Percentiles rank a stretch among this genome's conserved stretches.
phyloP scores from a whole-genome alignment of 2,113 vertebrate genomes.

The Piaya cayana region DNA sequence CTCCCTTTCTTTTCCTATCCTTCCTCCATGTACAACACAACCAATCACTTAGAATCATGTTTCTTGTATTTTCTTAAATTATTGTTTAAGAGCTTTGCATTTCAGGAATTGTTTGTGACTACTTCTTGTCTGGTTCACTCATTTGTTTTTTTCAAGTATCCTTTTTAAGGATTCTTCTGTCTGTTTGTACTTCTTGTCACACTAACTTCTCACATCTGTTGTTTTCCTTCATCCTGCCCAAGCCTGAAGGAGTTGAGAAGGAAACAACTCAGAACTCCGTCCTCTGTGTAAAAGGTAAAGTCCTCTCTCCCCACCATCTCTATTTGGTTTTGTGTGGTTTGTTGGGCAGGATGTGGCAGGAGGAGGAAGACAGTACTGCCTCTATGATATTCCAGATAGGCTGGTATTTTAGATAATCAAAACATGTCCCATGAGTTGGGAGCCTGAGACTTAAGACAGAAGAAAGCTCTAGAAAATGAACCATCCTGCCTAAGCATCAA shows the following conservation, averaged over 20 bases:
- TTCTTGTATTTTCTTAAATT: neutral
- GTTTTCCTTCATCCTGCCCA: neutral
- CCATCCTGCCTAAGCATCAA: neutral
- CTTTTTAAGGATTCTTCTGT: neutral
- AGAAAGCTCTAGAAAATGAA: neutral
- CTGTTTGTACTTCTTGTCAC: neutral
- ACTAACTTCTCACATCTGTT: constrained; percentile 17
- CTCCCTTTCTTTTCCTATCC: neutral
- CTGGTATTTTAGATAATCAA: neutral
- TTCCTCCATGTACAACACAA: neutral
- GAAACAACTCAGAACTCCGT: constrained; percentile 69
- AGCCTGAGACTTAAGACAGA: neutral
- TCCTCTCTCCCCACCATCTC: neutral
- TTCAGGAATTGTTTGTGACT: neutral
- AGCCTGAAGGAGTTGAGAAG: constrained; percentile 77
- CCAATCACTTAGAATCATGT: neutral
- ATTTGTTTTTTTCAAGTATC: neutral
- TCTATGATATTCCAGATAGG: neutral
- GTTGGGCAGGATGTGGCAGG: neutral
- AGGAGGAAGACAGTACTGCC: neutral
- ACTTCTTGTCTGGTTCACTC: neutral
- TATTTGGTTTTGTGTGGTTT: neutral
- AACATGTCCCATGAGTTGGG: neutral
- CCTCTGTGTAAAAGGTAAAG: constrained; percentile 74
- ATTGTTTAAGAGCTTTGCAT: neutral